Conservation (phyloP, 2,888 invertebrate genomes). For the Nemotelus pantherinus region DNA sequence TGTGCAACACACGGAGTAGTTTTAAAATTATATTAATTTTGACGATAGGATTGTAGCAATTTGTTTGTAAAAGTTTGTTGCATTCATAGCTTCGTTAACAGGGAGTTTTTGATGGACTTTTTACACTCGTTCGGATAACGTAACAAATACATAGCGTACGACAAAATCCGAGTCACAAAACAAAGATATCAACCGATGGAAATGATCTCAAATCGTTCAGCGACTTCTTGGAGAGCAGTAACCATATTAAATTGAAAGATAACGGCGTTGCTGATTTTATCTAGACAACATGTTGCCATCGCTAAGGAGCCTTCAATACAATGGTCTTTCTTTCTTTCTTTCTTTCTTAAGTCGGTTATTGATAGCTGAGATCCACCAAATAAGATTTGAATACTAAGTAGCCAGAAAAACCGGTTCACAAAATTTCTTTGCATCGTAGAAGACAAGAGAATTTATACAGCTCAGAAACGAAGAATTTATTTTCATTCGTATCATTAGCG, state of each 20-base stretch:
- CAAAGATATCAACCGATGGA: too few relatives aligned
- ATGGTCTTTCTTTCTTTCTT: constrained; percentile 10
- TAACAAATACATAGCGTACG: too few relatives aligned
- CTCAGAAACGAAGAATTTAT: constrained; percentile 2
- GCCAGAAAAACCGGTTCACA: constrained; percentile 5
- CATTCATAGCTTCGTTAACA: too few relatives aligned
- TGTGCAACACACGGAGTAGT: too few relatives aligned
- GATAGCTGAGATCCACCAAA: constrained; percentile 16
- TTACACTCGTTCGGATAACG: too few relatives aligned
- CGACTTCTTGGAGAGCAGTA: constrained; percentile 1
- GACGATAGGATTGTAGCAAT: too few relatives aligned
- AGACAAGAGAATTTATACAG: background rate
- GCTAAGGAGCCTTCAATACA: constrained; percentile 6
- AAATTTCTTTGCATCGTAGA: background rate
- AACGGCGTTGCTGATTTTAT: background rate
- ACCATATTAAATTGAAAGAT: constrained; percentile 8
- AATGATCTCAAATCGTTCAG: too few relatives aligned
- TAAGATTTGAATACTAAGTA: background rate
- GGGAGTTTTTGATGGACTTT: too few relatives aligned
- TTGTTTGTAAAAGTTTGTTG: too few relatives aligned
- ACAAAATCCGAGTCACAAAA: too few relatives aligned
- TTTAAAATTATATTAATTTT: too few relatives aligned
- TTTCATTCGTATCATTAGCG: background rate
- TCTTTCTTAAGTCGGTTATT: constrained; percentile 2
- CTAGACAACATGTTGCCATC: constrained; percentile 8